Evolutionary conservation across 2,113 vertebrate genomes (phyloP).

Genomic region (Hirundichthys speculiger): DNA sequence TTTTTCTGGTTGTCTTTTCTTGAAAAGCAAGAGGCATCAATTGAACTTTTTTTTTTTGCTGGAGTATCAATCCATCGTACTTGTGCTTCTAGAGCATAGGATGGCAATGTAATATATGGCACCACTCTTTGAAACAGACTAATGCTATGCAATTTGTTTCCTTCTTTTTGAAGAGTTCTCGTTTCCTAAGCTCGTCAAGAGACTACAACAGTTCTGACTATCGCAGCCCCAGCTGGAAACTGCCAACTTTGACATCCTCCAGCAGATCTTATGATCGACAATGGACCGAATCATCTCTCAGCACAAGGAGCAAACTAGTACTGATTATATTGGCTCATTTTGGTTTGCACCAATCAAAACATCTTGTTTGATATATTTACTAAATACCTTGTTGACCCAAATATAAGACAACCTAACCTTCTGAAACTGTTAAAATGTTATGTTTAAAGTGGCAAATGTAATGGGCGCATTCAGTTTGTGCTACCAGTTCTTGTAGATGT

Average conservation of each 20-base stretch:
- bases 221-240: constrained; percentile 82
- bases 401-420: no score
- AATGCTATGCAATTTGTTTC: neutral
- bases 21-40: no score
- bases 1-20: no score
- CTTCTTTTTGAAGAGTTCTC: constrained; percentile 76
- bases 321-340: constrained; percentile 22
- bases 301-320: constrained; percentile 86
- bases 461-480: no score
- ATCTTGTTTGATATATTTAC: neutral
- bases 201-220: constrained; percentile 82
- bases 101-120: no score
- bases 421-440: no score
- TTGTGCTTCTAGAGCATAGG: no score
- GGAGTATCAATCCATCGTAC: no score
- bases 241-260: constrained; percentile 73
- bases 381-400: no score
- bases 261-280: constrained; percentile 80
- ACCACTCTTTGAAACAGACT: neutral
- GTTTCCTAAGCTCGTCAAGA: constrained; percentile 79
- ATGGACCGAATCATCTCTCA: constrained; percentile 79
- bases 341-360: constrained; percentile 5
- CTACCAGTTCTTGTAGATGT: no score
- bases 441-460: no score
- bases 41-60: no score